Evolutionary conservation across 2,113 vertebrate species (phyloP).

Genomic region (Hippocampus barbouri): DNA sequence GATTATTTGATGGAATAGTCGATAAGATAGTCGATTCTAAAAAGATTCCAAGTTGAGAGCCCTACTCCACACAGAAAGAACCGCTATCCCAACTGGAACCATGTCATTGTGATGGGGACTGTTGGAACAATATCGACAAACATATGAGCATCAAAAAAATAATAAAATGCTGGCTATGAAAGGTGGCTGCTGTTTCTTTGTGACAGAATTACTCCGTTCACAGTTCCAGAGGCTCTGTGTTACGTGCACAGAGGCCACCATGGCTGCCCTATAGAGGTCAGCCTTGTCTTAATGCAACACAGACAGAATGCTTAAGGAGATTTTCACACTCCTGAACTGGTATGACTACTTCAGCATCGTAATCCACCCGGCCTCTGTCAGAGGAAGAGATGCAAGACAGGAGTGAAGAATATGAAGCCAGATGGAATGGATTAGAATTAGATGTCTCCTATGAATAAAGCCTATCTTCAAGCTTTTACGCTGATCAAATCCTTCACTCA

Average conservation of each 20-base stretch:
- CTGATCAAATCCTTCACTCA: not conserved
- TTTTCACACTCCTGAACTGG: slow-evolving; percentile 29
- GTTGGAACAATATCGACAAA: not conserved
- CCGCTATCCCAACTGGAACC: not conserved
- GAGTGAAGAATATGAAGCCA: slow-evolving; percentile 26
- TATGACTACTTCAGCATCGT: slow-evolving; percentile 21
- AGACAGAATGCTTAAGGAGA: slow-evolving; percentile 32
- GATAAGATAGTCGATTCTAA: no score
- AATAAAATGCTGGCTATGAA: not conserved
- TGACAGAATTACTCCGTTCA: slow-evolving; percentile 10
- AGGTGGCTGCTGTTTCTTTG: not conserved
- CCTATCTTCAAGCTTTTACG: not conserved
- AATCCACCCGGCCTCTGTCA: slow-evolving; percentile 31
- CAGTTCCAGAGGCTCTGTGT: slow-evolving; percentile 19
- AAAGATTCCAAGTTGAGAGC: no score
- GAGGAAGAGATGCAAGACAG: slow-evolving; percentile 7
- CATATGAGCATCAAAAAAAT: not conserved
- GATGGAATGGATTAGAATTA: slow-evolving; percentile 10
- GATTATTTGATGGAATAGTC: no score
- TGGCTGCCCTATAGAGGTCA: slow-evolving; percentile 32
- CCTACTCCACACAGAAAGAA: no score
- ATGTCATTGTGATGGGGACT: not conserved
- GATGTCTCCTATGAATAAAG: slow-evolving; percentile 16
- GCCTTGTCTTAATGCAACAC: slow-evolving; percentile 34
- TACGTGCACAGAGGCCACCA: slow-evolving; percentile 17